phyloP scores from a whole-genome alignment of 2,797 vertebrate genomes.

The Takifugu rubripes region DNA sequence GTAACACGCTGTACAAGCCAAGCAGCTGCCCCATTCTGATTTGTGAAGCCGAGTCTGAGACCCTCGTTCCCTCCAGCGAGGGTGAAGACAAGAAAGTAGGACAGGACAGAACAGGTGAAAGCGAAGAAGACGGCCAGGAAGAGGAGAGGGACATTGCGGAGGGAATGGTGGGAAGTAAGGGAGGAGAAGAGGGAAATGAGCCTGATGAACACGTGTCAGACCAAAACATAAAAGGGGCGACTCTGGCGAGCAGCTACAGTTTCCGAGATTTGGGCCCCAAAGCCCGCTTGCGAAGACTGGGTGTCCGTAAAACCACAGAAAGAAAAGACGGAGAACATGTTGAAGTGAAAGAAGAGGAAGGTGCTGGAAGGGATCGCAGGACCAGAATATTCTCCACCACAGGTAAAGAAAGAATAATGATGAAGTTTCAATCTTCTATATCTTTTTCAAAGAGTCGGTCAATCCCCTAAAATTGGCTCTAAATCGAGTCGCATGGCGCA shows the following conservation, averaged over 20 bases:
- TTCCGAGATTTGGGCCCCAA: conserved; percentile 64
- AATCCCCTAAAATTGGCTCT: conserved; percentile 1
- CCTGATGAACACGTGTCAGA: conserved; percentile 13
- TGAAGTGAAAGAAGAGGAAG: conserved; percentile 58
- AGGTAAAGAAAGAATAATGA: conserved; percentile 62
- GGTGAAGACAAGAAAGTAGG: neutral
- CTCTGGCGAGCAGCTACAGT: conserved; percentile 51
- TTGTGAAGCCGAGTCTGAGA: conserved; percentile 36
- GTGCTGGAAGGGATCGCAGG: conserved; percentile 73
- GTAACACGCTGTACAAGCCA: conserved; percentile 65
- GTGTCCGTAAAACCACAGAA: conserved; percentile 66
- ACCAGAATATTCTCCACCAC: conserved; percentile 71
- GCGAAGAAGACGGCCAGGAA: conserved; percentile 32
- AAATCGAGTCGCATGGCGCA: neutral
- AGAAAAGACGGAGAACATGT: conserved; percentile 46
- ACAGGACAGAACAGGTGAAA: conserved; percentile 12
- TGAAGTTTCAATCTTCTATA: neutral
- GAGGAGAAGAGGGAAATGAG: conserved; percentile 6
- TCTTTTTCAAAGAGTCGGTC: conserved; percentile 1
- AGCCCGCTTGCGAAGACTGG: conserved; percentile 56
- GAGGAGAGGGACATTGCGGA: conserved; percentile 3
- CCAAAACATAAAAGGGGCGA: neutral
- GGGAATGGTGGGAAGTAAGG: conserved; percentile 1
- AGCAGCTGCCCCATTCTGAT: conserved; percentile 71
- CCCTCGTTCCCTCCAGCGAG: conserved; percentile 16